phyloP scores from a whole-genome alignment of 1,140 invertebrate species.

The Drosophila arizonae region DNA sequence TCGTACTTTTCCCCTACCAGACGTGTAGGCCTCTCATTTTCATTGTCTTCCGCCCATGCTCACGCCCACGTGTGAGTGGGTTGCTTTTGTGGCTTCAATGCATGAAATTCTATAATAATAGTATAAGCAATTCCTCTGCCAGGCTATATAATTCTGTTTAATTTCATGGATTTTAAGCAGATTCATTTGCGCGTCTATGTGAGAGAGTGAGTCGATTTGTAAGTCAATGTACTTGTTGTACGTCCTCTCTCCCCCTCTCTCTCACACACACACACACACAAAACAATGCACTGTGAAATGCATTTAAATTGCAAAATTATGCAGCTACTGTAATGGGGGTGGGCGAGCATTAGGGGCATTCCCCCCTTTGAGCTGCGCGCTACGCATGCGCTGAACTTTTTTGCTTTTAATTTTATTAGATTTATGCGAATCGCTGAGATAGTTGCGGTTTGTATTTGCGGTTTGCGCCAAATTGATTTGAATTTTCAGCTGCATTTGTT shows the following conservation, averaged over 20 bases:
- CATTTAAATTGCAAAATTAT: conserved; percentile 71
- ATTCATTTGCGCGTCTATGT: conserved; percentile 48
- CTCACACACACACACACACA: not conserved
- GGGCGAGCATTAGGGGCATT: not conserved
- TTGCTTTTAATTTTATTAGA: conserved; percentile 45
- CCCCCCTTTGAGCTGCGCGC: conserved; percentile 2
- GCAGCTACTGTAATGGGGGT: conserved; percentile 24
- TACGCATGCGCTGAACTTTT: conserved; percentile 45
- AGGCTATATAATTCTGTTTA: conserved; percentile 28
- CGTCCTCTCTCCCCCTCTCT: no score
- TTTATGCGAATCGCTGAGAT: conserved; percentile 50
- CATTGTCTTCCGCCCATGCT: not conserved
- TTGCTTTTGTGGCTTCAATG: not conserved
- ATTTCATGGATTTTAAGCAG: conserved; percentile 64
- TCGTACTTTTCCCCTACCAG: not conserved
- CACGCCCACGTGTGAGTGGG: not conserved
- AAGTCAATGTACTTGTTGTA: conserved; percentile 47
- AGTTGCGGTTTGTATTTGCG: conserved; percentile 38
- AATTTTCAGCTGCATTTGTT: conserved; percentile 62
- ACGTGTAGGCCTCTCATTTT: not conserved
- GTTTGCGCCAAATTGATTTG: conserved; percentile 73
- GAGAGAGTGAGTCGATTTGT: not conserved
- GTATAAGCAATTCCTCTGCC: conserved; percentile 2
- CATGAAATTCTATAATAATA: conserved; percentile 1
- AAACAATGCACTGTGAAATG: conserved; percentile 46